Evolutionary conservation across 2,888 invertebrate genomes (phyloP).

Genomic region (Amphipoea oculea): DNA sequence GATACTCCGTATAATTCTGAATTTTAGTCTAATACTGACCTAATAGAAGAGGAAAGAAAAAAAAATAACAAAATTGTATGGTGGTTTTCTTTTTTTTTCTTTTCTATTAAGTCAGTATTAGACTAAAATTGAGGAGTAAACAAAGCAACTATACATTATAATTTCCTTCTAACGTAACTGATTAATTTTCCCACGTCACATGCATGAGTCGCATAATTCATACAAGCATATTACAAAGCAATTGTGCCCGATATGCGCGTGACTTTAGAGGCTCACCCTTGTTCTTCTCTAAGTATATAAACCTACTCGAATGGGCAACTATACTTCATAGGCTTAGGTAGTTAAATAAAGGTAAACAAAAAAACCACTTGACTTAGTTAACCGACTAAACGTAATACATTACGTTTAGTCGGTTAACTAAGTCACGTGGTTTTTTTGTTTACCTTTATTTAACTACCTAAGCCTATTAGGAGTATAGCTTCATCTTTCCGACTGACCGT

Average conservation of each 20-base stretch:
- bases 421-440: too few species aligned
- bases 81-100: too few species aligned
- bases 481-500: not conserved
- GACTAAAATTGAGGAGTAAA: too few species aligned
- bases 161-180: not conserved
- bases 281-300: not conserved
- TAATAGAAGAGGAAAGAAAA: not conserved
- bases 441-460: too few species aligned
- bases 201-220: conserved; percentile 10
- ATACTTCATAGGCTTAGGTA: not conserved
- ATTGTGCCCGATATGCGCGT: not conserved
- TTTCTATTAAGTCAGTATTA: too few species aligned
- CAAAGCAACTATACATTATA: conserved; percentile 1
- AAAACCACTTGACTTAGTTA: too few species aligned
- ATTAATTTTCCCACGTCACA: conserved; percentile 8
- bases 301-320: not conserved
- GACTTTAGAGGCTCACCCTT: too few species aligned
- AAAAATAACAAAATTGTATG: too few species aligned
- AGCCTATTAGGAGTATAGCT: too few species aligned
- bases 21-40: not conserved
- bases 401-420: too few species aligned
- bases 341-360: too few species aligned
- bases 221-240: not conserved
- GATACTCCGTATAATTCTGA: not conserved
- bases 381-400: too few species aligned